These are phyloP conservation scores for Epinephelus lanceolatus DNA, from an alignment of 2,113 vertebrate species.

Conservation along the genomic window DNA sequence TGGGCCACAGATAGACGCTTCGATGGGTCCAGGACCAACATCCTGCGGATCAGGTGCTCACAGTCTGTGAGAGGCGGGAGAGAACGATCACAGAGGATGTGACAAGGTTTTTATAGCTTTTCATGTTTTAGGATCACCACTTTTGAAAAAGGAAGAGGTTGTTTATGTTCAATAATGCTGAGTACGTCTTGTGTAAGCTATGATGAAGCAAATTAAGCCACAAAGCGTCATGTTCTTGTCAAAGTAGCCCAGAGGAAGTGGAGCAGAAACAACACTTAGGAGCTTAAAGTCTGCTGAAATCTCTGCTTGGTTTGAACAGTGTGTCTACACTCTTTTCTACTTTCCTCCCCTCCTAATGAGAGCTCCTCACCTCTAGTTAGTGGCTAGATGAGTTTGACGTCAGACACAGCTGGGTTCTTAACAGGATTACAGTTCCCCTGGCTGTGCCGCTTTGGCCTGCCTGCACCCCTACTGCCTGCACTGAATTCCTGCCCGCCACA, in stretches of 20 bases:
- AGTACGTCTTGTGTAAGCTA: constrained; percentile 16
- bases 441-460: constrained; percentile 61
- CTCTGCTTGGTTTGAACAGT: constrained; percentile 24
- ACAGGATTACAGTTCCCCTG: constrained; percentile 79
- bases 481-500: constrained; percentile 68
- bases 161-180: constrained; percentile 8
- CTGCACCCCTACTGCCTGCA: constrained; percentile 58
- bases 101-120: not conserved
- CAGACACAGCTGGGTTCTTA: constrained; percentile 82
- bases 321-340: constrained; percentile 31
- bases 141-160: not conserved
- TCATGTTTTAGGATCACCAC: not conserved
- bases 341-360: constrained; percentile 68
- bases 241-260: constrained; percentile 25
- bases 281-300: constrained; percentile 43
- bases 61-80: constrained; percentile 86
- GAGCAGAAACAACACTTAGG: constrained; percentile 30
- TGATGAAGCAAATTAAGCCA: constrained; percentile 24
- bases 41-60: constrained; percentile 97
- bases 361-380: constrained; percentile 73
- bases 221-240: constrained; percentile 1
- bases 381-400: constrained; percentile 80
- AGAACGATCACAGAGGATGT: constrained; percentile 18
- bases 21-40: constrained; percentile 96
- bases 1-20: constrained; percentile 94